These are phyloP conservation scores for Eupithecia exiguata DNA, from an alignment of 2,888 invertebrate species.

Conservation along the genomic window DNA sequence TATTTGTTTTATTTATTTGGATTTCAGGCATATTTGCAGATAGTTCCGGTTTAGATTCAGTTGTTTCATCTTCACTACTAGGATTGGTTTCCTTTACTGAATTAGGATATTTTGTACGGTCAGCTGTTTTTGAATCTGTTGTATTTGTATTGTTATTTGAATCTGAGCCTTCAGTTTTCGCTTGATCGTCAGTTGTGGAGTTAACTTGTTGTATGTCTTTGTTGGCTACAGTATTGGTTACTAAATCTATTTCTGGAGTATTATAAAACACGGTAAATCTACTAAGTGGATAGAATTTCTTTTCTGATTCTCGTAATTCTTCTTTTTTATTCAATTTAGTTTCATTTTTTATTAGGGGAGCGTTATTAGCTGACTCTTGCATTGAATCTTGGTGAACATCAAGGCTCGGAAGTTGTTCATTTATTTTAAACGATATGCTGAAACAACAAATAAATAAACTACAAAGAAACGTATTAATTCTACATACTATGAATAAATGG, in stretches of 20 bases:
- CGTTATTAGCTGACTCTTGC: background rate
- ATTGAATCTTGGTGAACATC: conserved; percentile 10
- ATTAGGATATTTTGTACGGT: background rate
- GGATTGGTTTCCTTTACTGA: background rate
- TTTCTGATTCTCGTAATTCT: conserved; percentile 7
- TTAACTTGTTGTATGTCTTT: background rate
- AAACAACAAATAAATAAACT: background rate
- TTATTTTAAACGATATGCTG: conserved; percentile 25
- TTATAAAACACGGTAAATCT: conserved; percentile 24
- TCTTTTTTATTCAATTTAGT: background rate
- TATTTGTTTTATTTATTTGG: background rate
- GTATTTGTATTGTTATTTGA: background rate
- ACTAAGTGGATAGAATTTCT: conserved; percentile 23
- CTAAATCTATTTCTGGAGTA: background rate
- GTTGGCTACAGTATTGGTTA: background rate
- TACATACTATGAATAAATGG: no score
- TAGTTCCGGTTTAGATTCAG: background rate
- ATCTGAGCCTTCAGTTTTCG: background rate
- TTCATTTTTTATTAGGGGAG: background rate
- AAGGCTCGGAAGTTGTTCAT: conserved; percentile 19
- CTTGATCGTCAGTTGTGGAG: background rate
- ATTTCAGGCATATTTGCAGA: background rate
- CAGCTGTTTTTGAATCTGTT: background rate
- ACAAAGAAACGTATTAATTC: background rate
- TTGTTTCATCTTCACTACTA: background rate